These are phyloP conservation scores for Lepeophtheirus nordmannii DNA, from an alignment of 2,888 invertebrate species.

Conservation along the genomic window DNA sequence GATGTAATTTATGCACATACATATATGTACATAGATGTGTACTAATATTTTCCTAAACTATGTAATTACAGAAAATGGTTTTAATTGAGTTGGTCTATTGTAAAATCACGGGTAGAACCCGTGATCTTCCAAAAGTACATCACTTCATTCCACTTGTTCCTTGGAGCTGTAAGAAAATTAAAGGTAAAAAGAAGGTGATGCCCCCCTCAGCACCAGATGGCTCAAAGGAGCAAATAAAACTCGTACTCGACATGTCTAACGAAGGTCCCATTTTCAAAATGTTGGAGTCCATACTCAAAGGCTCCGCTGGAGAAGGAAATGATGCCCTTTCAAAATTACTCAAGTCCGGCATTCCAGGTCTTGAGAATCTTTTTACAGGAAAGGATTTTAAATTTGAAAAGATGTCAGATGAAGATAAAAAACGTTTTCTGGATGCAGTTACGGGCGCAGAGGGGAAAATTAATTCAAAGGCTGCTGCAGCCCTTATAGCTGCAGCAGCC, in stretches of 20 bases:
- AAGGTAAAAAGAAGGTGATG: slow-evolving; percentile 18
- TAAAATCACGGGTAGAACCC: slow-evolving; percentile 21
- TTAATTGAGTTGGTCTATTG: slow-evolving; percentile 24
- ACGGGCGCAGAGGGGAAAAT: slow-evolving; percentile 21
- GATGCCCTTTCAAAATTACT: slow-evolving; percentile 19
- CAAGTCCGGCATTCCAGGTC: slow-evolving; percentile 21
- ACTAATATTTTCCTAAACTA: no score
- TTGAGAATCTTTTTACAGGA: slow-evolving; percentile 16
- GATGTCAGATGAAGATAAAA: slow-evolving; percentile 23
- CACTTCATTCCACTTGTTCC: slow-evolving; percentile 22
- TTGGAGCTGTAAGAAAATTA: slow-evolving; percentile 23
- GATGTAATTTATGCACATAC: no score
- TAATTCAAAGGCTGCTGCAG: slow-evolving; percentile 22
- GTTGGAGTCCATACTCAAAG: slow-evolving; percentile 21
- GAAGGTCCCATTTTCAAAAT: slow-evolving; percentile 24
- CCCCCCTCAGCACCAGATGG: not conserved
- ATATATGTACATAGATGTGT: no score
- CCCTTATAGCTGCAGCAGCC: slow-evolving; percentile 23
- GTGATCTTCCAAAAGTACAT: slow-evolving; percentile 19
- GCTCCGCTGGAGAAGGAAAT: slow-evolving; percentile 1
- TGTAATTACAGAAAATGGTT: slow-evolving; percentile 12
- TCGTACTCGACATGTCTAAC: slow-evolving; percentile 25
- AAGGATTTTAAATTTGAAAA: slow-evolving; percentile 18
- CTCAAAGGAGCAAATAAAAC: slow-evolving; percentile 18
- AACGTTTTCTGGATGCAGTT: slow-evolving; percentile 22